Evolutionary conservation across 2,113 vertebrate species (phyloP).

Genomic region (Onychorhynchus coronatus): DNA sequence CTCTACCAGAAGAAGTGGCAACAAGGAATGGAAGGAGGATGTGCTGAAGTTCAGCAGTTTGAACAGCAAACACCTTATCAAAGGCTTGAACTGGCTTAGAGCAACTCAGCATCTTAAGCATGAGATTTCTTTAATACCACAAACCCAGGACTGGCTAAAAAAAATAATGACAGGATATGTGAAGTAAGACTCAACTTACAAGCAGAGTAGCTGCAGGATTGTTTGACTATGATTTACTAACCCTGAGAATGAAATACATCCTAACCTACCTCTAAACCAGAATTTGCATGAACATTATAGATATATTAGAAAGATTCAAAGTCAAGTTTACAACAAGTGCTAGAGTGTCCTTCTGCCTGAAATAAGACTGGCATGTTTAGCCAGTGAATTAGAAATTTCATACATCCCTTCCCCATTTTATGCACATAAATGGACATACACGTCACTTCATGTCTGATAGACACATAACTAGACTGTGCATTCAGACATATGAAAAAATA

Average conservation of each 20-base stretch:
- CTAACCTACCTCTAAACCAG: not conserved
- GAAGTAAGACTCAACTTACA: not conserved
- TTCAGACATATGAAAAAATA: not conserved
- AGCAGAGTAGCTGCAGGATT: not conserved
- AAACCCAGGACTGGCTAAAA: not conserved
- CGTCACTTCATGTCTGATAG: not conserved
- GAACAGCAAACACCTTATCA: not conserved
- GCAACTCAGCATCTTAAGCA: not conserved
- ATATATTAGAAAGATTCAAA: not conserved
- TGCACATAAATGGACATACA: not conserved
- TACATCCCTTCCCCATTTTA: not conserved
- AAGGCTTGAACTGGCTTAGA: not conserved
- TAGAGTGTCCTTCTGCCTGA: not conserved
- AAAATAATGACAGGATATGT: accelerated
- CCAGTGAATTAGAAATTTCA: not conserved
- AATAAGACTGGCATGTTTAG: not conserved
- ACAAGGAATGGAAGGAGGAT: not conserved
- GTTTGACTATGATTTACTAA: not conserved
- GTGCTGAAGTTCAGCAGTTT: not conserved
- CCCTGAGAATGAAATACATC: not conserved
- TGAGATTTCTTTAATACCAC: not conserved
- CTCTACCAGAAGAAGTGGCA: not conserved
- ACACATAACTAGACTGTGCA: not conserved
- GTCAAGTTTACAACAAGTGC: not conserved
- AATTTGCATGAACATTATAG: not conserved